A percentile compares a stretch with the other conserved stretches of the same genome.
Conservation (phyloP, 2,113 vertebrate genomes). For the Riparia riparia region DNA sequence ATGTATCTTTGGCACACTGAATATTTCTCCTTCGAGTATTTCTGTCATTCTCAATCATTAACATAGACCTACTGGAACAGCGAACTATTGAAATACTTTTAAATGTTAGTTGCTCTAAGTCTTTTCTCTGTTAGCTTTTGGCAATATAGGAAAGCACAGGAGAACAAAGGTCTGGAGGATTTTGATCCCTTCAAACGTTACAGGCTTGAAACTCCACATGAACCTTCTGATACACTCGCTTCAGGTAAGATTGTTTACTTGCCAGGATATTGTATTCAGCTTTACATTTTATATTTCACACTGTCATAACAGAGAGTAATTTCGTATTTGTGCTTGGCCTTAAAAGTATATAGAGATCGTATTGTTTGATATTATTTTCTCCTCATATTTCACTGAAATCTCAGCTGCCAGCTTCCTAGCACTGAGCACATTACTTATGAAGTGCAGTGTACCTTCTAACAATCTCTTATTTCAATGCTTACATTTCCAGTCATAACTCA, state of each 20-base stretch:
- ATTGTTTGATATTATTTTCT: background rate
- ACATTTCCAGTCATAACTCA: background rate
- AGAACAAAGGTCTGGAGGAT: background rate
- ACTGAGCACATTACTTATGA: background rate
- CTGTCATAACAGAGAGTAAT: background rate
- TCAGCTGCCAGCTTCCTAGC: background rate
- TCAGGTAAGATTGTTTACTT: background rate
- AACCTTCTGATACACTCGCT: background rate
- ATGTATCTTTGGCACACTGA: background rate
- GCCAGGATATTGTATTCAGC: background rate
- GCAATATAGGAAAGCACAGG: background rate
- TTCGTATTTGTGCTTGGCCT: background rate
- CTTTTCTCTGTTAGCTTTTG: background rate
- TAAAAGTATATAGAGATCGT: background rate
- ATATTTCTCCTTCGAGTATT: background rate
- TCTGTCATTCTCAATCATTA: background rate
- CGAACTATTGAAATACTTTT: background rate
- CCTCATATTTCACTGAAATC: background rate
- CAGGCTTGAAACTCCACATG: background rate
- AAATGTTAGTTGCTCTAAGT: background rate
- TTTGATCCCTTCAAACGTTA: background rate
- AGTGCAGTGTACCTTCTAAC: background rate
- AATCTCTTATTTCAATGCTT: slow-evolving; percentile 23
- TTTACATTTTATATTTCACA: background rate
- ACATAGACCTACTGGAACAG: background rate